Base-by-base conservation (phyloP, 2,797 vertebrate species). In the Odontamblyopus rebecca region DNA sequence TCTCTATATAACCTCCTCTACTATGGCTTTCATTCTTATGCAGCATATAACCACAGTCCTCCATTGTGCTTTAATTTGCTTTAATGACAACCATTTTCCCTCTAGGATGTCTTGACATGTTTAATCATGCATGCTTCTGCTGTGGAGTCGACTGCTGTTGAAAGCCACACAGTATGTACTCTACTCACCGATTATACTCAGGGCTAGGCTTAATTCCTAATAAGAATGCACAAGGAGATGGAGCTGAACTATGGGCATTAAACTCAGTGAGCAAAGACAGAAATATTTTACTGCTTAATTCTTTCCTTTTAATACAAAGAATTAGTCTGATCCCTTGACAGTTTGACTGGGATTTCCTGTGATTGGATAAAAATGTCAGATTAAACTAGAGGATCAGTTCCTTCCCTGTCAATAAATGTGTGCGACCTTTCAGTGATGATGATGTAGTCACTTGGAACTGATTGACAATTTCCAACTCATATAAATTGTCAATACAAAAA, bases 31-130 rank as follows among this genome's bases (percentile, higher is more conserved):
- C 38, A 67, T 15, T 57, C 44, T 2, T 6, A 62, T 51, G 29
- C 7, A 63, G 23, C 38, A 67, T 48, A 26, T 48, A 60, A 27
- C 3, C 63, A 65, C 61, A 41, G 15, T 61, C 61, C 38, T 15
- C 8, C 57, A 30, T 38, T 65, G 56, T 18, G 67, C 29, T 77
- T 56, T 66, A 30, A 78, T 70, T 68, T 70, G 18, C 41, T 63
- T 2, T 63, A 44, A 73, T 62, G 29, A 60, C 61, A 7, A 35
- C 64, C 29, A 73, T 35, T 65, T 78, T 29, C 44, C 61, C 61
- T 61, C 11, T 4, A 11, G 27, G 19, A 60, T 65, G 30, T 68
- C 63, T 63, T 69, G 44, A 66, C n/a, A 71, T 61, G 30, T 48
- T 68, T 56, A 69, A 68, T 26, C n/a, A 29, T 70, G 60, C 44